Base-by-base conservation (phyloP, 2,888 invertebrate genomes). In the Pimpla rufipes region DNA sequence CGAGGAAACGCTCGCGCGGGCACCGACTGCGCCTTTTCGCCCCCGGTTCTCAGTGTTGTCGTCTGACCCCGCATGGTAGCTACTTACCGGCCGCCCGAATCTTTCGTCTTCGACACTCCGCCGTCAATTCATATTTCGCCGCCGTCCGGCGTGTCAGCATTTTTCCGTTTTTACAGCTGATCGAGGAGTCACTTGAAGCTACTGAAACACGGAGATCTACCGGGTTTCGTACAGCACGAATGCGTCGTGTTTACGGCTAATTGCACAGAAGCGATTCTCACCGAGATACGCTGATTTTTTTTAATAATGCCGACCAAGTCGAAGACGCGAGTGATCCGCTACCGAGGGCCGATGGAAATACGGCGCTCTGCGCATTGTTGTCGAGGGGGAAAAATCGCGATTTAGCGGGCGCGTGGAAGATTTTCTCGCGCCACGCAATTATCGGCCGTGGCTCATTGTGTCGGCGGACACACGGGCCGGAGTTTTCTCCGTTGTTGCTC, bases 391-490 rank as follows among this genome's bases (percentile, higher is more conserved):
- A 73, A 66, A 66, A 52, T 64, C 6, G 16, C 40, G n/a, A 55
- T 64, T 67, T 47, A 7, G n/a, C 23, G 45, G 67, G 47, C 1
- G 67, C 73, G 67, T 73, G 79, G 59, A 47, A 79, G 74, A 67
- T 59, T 67, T 79, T 59, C 67, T 52, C 67, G 59, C 74, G 67
- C 10, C 52, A 37, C 68, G 37, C 57, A 64, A 78, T 70, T 70
- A 71, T 45, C 45, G 4, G 42, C n/a, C 55, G 45, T 35, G 52
- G 7, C 55, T 18, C 55, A n/a, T 71, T 64, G 52, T 18, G 21
- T 52, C 21, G 21, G 35, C 37, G n/a, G 35, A 73, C 35, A 45
- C n/a, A 67, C 35, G 55, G 13, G 52, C 66, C 21, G 18, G 67
- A 71, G 37, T 71, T 67, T 76, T 64, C 68, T 73, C 74, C 59